phyloP scores from a whole-genome alignment of 2,888 invertebrate genomes.

The Ormyrus thymus region DNA sequence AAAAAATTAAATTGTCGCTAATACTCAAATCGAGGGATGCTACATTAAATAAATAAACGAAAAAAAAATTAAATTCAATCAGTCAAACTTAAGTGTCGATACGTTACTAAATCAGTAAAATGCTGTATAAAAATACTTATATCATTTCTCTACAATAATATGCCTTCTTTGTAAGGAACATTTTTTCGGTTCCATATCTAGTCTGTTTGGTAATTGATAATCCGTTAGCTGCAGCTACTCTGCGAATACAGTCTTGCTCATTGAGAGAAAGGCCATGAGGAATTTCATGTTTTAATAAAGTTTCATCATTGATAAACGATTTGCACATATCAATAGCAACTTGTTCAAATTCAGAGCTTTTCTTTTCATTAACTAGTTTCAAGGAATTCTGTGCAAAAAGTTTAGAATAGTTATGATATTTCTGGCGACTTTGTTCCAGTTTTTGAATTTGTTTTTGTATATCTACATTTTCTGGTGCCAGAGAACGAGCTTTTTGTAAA shows the following conservation, averaged over 20 bases:
- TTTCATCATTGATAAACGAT: slow-evolving; percentile 72
- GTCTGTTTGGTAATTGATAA: slow-evolving; percentile 72
- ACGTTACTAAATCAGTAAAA: no score
- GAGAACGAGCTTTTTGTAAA: slow-evolving; percentile 76
- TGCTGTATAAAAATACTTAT: background rate
- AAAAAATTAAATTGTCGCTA: no score
- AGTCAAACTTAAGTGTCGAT: no score
- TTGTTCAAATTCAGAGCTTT: slow-evolving; percentile 63
- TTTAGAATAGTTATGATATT: slow-evolving; percentile 74
- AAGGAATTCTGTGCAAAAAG: slow-evolving; percentile 48
- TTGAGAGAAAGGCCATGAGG: slow-evolving; percentile 75
- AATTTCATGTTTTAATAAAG: slow-evolving; percentile 75
- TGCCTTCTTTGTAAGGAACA: slow-evolving; percentile 55
- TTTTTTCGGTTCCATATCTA: slow-evolving; percentile 63
- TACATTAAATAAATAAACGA: no score
- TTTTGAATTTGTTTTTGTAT: slow-evolving; percentile 42
- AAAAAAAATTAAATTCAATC: no score
- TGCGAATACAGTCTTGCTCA: slow-evolving; percentile 76
- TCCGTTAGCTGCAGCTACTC: slow-evolving; percentile 75
- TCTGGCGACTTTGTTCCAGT: slow-evolving; percentile 61
- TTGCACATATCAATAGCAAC: slow-evolving; percentile 76
- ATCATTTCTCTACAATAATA: slow-evolving; percentile 31
- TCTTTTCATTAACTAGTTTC: background rate
- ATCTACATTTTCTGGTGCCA: slow-evolving; percentile 67
- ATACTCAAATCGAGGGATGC: no score